Conservation (phyloP, 2,113 vertebrate genomes). For the Pachycephala philippinensis region DNA sequence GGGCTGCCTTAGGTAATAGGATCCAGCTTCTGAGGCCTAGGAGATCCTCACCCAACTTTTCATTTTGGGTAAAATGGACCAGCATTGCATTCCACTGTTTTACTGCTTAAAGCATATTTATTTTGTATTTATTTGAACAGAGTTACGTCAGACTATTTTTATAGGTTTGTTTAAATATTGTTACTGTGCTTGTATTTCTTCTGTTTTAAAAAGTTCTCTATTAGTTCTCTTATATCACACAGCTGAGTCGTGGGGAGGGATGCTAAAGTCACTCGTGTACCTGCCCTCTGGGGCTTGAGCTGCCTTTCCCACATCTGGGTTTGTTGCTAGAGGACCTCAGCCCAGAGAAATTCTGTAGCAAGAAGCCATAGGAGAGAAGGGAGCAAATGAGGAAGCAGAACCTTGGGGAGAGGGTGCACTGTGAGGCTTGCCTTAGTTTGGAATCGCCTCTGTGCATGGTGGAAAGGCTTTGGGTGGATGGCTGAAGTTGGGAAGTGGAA, state of each 20-base stretch:
- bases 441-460: neutral
- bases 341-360: constrained; percentile 56
- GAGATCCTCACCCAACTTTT: constrained; percentile 19
- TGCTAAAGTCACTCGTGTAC: rapidly evolving
- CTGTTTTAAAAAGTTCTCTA: constrained; percentile 65
- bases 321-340: constrained; percentile 25
- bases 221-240: constrained; percentile 34
- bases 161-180: constrained; percentile 76
- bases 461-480: neutral
- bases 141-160: constrained; percentile 78
- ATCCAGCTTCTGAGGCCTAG: neutral
- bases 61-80: constrained; percentile 50
- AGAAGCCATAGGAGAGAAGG: constrained; percentile 23
- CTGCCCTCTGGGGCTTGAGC: neutral
- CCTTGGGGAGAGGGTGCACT: neutral
- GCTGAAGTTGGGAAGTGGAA: neutral
- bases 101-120: constrained; percentile 78
- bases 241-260: neutral
- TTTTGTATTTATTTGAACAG: constrained; percentile 84
- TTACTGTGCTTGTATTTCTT: constrained; percentile 71
- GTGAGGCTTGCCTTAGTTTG: neutral
- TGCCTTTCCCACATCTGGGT: neutral
- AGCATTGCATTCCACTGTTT: constrained; percentile 73
- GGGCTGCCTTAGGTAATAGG: constrained; percentile 2
- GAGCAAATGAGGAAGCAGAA: neutral